Conservation (phyloP, 2,888 invertebrate species). For the Pachliopta kotzebuea region DNA sequence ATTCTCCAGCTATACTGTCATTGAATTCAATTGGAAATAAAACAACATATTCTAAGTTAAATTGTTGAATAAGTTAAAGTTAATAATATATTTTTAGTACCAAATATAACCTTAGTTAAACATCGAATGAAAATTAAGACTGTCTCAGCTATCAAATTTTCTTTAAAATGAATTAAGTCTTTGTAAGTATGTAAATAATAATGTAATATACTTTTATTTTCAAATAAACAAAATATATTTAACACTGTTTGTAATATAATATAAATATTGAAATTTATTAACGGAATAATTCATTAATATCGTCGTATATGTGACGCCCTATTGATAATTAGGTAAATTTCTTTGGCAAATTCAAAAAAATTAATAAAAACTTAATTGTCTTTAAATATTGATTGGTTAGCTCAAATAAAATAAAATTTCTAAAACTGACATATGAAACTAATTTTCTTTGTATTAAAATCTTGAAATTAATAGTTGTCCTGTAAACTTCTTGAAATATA, state of each 20-base stretch:
- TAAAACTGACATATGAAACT: background rate
- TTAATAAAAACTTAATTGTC: background rate
- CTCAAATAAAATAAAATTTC: constrained; percentile 8
- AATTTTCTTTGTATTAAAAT: constrained; percentile 1
- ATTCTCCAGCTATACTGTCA: no score
- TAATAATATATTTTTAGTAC: background rate
- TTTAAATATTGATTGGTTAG: background rate
- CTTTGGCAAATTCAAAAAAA: constrained; percentile 6
- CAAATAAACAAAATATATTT: constrained; percentile 17
- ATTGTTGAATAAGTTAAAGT: background rate
- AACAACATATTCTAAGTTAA: background rate
- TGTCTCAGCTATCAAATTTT: constrained; percentile 27
- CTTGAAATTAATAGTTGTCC: constrained; percentile 8
- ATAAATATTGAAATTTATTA: constrained; percentile 13
- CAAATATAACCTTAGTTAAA: constrained; percentile 15
- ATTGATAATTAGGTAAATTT: constrained; percentile 1
- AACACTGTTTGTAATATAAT: constrained; percentile 26
- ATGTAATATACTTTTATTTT: constrained; percentile 22
- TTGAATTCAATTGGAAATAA: background rate
- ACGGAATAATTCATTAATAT: constrained; percentile 1
- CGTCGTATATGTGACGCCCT: constrained; percentile 5
- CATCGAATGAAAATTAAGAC: constrained; percentile 30
- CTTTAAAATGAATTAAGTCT: constrained; percentile 6
- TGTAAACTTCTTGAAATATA: constrained; percentile 26
- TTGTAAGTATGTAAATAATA: constrained; percentile 27